phyloP scores from a whole-genome alignment of 2,888 invertebrate genomes.

The Emmelina monodactyla region DNA sequence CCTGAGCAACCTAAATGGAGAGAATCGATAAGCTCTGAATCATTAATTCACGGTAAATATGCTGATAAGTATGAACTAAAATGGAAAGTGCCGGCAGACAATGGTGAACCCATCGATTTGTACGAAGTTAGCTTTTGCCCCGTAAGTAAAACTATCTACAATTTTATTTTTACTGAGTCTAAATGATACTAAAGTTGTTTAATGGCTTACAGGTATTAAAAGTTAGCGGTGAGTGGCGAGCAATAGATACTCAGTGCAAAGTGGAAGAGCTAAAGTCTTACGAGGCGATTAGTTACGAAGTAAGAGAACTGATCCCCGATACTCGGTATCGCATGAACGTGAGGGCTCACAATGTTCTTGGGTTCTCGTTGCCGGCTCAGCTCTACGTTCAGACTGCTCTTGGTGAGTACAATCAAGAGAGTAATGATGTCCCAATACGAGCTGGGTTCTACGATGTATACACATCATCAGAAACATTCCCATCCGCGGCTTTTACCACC shows the following conservation, averaged over 20 bases:
- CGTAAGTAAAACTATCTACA: slow-evolving; percentile 54
- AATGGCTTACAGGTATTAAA: slow-evolving; percentile 64
- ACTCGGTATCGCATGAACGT: slow-evolving; percentile 86
- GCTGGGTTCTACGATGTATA: slow-evolving; percentile 62
- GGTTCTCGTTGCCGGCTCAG: slow-evolving; percentile 79
- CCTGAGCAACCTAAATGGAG: slow-evolving; percentile 72
- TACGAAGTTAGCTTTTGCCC: slow-evolving; percentile 84
- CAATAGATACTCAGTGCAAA: slow-evolving; percentile 63
- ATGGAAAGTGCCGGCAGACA: slow-evolving; percentile 88
- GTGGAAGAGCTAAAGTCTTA: slow-evolving; percentile 68
- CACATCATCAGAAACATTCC: slow-evolving; percentile 41
- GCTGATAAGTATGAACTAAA: slow-evolving; percentile 81
- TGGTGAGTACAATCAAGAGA: slow-evolving; percentile 76
- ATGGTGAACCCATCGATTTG: slow-evolving; percentile 86
- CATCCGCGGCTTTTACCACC: slow-evolving; percentile 30
- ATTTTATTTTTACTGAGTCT: neutral
- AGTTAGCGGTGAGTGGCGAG: slow-evolving; percentile 72
- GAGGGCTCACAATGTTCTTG: slow-evolving; percentile 85
- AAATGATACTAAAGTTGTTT: slow-evolving; percentile 1
- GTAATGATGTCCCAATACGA: slow-evolving; percentile 48
- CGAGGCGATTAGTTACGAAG: slow-evolving; percentile 70
- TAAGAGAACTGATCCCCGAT: slow-evolving; percentile 76
- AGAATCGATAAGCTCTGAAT: slow-evolving; percentile 46
- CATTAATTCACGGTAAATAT: slow-evolving; percentile 61
- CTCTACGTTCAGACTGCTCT: slow-evolving; percentile 84